phyloP scores from a whole-genome alignment of 1,140 invertebrate species.

The Eurytemora carolleeae region DNA sequence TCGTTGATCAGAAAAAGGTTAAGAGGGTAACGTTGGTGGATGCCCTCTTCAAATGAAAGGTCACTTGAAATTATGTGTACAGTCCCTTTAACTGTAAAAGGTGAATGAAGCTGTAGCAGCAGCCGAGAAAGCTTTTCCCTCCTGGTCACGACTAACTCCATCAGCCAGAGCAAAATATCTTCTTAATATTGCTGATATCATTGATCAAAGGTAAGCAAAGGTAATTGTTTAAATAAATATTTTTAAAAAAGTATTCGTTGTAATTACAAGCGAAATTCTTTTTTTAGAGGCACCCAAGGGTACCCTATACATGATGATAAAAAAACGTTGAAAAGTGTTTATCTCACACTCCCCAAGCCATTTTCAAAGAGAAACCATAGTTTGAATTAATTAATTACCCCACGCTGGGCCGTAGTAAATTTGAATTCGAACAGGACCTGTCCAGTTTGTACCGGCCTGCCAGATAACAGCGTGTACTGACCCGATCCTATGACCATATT shows the following conservation, averaged over 20 bases:
- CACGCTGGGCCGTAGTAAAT: no score
- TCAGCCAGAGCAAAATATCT: constrained; percentile 24
- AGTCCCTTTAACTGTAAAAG: constrained; percentile 19
- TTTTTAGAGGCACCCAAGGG: no score
- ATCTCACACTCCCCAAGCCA: not conserved
- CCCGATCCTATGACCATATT: no score
- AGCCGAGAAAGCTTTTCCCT: constrained; percentile 20
- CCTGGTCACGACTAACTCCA: constrained; percentile 25
- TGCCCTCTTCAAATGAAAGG: no score
- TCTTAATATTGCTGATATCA: constrained; percentile 31
- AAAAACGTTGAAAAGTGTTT: not conserved
- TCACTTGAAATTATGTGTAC: constrained; percentile 26
- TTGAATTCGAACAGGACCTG: no score
- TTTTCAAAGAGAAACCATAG: no score
- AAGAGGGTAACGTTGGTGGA: constrained; percentile 23
- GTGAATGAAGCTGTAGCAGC: constrained; percentile 26
- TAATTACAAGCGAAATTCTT: not conserved
- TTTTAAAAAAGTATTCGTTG: not conserved
- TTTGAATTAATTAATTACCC: no score
- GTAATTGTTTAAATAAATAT: not conserved
- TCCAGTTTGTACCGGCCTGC: no score
- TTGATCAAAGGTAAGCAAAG: constrained; percentile 25
- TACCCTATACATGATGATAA: no score
- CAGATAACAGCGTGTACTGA: no score
- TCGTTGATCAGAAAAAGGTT: not conserved